These are phyloP conservation scores for Pseudocheirus occidentalis DNA, from an alignment of 2,797 vertebrate species.

Conservation along the genomic window DNA sequence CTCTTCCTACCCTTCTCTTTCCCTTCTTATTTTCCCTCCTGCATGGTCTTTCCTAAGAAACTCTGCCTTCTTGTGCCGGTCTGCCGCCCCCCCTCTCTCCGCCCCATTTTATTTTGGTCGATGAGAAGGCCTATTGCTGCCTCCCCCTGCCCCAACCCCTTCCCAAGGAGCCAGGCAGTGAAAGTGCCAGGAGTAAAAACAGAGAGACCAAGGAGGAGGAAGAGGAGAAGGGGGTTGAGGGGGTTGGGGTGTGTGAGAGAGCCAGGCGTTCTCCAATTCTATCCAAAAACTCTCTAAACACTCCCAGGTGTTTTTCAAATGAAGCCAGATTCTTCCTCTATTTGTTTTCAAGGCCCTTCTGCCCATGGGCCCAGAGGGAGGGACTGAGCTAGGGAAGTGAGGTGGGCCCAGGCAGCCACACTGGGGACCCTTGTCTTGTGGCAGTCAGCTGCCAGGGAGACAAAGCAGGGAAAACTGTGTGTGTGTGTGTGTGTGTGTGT, in stretches of 20 bases:
- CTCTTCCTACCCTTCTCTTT: neutral
- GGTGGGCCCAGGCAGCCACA: slow-evolving; percentile 47
- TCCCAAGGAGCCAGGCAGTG: neutral
- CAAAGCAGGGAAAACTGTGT: slow-evolving; percentile 54
- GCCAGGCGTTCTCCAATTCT: neutral
- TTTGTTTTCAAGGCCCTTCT: slow-evolving; percentile 53
- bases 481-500: slow-evolving; percentile 43
- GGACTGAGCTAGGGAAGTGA: neutral
- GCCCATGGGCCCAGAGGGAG: slow-evolving; percentile 11
- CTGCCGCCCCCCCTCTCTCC: too few relatives aligned
- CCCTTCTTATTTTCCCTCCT: neutral
- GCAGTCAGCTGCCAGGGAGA: slow-evolving; percentile 69
- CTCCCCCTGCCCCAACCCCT: neutral
- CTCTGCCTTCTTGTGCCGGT: neutral
- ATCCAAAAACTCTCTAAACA: slow-evolving; percentile 49
- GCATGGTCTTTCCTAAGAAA: neutral
- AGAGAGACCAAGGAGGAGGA: neutral
- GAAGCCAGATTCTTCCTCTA: slow-evolving; percentile 46
- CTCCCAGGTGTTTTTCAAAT: slow-evolving; percentile 70
- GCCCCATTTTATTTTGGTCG: neutral
- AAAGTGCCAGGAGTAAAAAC: neutral
- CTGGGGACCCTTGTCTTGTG: slow-evolving; percentile 58
- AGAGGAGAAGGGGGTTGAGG: neutral
- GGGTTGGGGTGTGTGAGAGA: neutral
- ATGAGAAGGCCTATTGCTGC: neutral